phyloP scores from a whole-genome alignment of 2,797 vertebrate genomes.

The Cossypha dichroa region DNA sequence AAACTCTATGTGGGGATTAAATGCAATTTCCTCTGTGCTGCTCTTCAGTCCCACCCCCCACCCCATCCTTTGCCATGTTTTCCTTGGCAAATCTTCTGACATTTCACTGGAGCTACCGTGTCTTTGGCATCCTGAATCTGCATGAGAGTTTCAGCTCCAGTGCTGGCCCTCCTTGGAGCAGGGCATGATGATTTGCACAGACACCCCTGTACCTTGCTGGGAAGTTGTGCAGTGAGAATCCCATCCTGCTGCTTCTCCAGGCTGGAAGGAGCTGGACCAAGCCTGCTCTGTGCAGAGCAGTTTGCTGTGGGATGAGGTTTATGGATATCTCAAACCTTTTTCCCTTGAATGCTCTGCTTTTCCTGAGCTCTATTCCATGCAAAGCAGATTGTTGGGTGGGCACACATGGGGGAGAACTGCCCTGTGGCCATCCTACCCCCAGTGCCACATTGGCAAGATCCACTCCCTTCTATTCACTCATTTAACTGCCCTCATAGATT shows the following conservation, averaged over 20 bases:
- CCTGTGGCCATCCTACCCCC: background rate
- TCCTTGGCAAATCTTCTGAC: constrained; percentile 63
- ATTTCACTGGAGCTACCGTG: background rate
- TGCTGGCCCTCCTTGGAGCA: background rate
- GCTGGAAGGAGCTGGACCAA: background rate
- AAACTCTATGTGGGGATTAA: constrained; percentile 6
- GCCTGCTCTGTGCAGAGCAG: background rate
- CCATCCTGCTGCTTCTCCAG: background rate
- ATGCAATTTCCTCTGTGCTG: constrained; percentile 19
- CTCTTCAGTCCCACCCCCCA: background rate
- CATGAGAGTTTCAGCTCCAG: background rate
- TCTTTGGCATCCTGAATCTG: constrained; percentile 19
- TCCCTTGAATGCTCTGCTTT: background rate
- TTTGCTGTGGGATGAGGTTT: background rate
- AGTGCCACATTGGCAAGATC: background rate
- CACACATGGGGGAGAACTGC: background rate
- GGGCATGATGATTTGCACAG: background rate
- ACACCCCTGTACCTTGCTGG: background rate
- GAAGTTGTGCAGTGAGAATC: background rate
- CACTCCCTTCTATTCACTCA: background rate
- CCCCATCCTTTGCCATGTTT: constrained; percentile 46
- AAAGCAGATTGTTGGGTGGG: background rate
- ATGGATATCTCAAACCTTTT: background rate
- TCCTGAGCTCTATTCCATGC: background rate
- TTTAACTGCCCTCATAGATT: background rate